Percentiles rank a stretch among this genome's conserved stretches.
Conservation (phyloP, 2,888 invertebrate species). For the Plusia festucae region DNA sequence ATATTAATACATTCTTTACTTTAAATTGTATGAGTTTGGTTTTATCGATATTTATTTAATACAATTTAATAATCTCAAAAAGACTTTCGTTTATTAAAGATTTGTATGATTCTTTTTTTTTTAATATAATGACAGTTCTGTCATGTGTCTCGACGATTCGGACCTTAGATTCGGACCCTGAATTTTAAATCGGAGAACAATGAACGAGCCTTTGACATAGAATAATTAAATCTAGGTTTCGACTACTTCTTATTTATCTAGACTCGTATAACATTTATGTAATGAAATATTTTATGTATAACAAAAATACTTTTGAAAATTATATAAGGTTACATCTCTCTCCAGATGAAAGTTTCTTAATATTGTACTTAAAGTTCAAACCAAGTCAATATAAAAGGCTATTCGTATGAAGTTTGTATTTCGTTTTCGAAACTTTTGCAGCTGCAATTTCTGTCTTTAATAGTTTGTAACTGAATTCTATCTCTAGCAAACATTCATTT, state of each 20-base stretch:
- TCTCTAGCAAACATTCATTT: neutral
- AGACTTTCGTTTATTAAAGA: no score
- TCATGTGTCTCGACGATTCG: no score
- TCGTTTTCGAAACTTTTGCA: conserved; percentile 14
- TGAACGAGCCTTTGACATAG: neutral
- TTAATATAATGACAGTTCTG: no score
- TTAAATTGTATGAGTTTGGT: no score
- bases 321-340: neutral
- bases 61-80: no score
- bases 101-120: neutral
- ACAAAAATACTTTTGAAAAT: neutral
- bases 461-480: conserved; percentile 18
- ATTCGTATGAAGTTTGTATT: conserved; percentile 24
- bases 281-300: neutral
- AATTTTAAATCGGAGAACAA: neutral
- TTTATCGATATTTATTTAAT: no score
- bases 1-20: no score
- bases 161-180: no score
- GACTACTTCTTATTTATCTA: neutral
- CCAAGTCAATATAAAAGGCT: conserved; percentile 14
- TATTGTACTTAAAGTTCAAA: neutral
- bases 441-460: conserved; percentile 3
- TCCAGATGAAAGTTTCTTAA: neutral
- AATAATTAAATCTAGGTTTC: neutral
- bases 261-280: neutral